A percentile compares a stretch with the other conserved stretches of the same genome.
These are phyloP conservation scores for Calephelis perditalis DNA, from an alignment of 2,888 invertebrate genomes.

Conservation along the genomic window DNA sequence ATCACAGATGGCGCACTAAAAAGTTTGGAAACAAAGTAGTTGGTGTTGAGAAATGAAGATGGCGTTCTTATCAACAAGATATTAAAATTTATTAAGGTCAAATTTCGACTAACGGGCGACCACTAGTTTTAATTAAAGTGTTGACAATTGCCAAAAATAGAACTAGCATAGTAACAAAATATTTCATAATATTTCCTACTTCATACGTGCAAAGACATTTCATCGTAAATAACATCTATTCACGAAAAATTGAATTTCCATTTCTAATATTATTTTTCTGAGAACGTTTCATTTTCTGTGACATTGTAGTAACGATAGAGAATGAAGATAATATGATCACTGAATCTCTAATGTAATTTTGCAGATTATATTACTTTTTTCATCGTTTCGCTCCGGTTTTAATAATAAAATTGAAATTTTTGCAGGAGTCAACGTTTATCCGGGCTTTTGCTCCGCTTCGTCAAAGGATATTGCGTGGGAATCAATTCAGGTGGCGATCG, in stretches of 20 bases:
- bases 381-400: slow-evolving; percentile 31
- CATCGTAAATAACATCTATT: neutral
- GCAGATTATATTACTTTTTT: slow-evolving; percentile 28
- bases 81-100: too few species aligned
- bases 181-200: neutral
- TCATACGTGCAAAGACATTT: neutral
- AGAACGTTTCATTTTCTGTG: neutral
- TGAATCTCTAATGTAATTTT: slow-evolving; percentile 25
- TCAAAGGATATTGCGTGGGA: slow-evolving; percentile 71
- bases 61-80: too few species aligned
- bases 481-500: slow-evolving; percentile 65
- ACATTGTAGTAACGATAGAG: slow-evolving; percentile 9
- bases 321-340: slow-evolving; percentile 14
- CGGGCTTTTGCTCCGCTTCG: slow-evolving; percentile 64
- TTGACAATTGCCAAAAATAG: too few species aligned
- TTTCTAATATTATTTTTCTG: neutral
- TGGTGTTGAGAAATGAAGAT: too few species aligned
- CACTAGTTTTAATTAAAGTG: too few species aligned
- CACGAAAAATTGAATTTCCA: neutral
- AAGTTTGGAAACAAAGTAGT: too few species aligned
- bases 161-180: neutral
- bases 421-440: slow-evolving; percentile 53
- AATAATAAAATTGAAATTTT: slow-evolving; percentile 69
- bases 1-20: too few species aligned
- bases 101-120: too few species aligned